Evolutionary conservation across 2,888 invertebrate species (phyloP).

Genomic region (Drosophila helvetica): DNA sequence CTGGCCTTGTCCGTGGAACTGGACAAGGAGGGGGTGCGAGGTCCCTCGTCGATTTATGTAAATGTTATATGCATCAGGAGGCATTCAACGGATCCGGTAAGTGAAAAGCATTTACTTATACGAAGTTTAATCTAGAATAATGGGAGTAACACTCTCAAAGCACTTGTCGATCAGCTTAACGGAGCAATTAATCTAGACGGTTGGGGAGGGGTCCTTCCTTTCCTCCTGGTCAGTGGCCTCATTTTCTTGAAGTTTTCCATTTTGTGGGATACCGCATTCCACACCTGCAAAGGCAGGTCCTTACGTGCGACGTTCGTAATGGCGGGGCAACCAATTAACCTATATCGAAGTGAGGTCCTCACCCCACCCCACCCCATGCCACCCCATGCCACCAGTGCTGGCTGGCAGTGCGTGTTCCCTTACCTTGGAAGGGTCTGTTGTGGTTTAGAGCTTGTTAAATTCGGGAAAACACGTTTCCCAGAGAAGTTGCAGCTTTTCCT

Average conservation of each 20-base stretch:
- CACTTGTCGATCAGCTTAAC: conserved; percentile 21
- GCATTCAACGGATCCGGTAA: conserved; percentile 91
- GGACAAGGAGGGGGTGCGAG: conserved; percentile 93
- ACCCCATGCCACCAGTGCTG: neutral
- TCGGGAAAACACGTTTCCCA: conserved; percentile 62
- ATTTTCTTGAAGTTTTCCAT: conserved; percentile 32
- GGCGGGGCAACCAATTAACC: conserved; percentile 71
- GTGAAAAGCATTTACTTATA: conserved; percentile 51
- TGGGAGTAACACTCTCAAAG: neutral
- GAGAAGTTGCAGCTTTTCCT: conserved; percentile 47
- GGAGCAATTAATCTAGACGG: conserved; percentile 41
- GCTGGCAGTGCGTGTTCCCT: conserved; percentile 45
- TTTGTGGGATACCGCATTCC: conserved; percentile 53
- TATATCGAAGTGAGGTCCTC: conserved; percentile 52
- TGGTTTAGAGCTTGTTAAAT: conserved; percentile 42
- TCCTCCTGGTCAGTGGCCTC: conserved; percentile 44
- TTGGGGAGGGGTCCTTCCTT: conserved; percentile 3
- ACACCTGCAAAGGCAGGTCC: conserved; percentile 42
- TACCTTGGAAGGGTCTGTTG: neutral
- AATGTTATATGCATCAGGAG: conserved; percentile 93
- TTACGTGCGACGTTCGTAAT: conserved; percentile 53
- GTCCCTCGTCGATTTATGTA: conserved; percentile 93
- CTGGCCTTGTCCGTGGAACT: conserved; percentile 90
- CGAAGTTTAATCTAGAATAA: neutral
- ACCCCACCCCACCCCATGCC: conserved; percentile 7